Evolutionary conservation across 2,113 vertebrate genomes (phyloP).

Genomic region (Seriola dumerili): DNA sequence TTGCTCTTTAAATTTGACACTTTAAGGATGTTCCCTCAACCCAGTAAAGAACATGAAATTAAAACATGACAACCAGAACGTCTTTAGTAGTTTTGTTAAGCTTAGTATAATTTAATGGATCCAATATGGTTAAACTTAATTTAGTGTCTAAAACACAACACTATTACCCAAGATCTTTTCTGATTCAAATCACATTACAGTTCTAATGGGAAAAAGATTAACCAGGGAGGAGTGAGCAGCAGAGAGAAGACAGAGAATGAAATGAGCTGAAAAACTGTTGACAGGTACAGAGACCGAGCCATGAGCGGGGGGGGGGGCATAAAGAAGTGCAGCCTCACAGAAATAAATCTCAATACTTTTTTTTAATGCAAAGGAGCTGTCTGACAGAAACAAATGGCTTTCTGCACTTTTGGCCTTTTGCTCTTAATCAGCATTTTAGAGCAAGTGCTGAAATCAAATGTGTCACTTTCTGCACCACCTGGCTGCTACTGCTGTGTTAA

Average conservation of each 20-base stretch:
- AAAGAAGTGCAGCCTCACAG: conserved; percentile 39
- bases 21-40: neutral
- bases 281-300: conserved; percentile 40
- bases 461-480: conserved; percentile 34
- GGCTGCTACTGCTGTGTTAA: conserved; percentile 17
- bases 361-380: conserved; percentile 69
- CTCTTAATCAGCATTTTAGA: conserved; percentile 69
- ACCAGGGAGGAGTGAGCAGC: conserved; percentile 14
- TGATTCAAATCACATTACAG: conserved; percentile 15
- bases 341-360: conserved; percentile 62
- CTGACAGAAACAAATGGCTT: conserved; percentile 64
- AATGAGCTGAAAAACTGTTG: conserved; percentile 52
- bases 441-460: conserved; percentile 70
- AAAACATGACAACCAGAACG: neutral
- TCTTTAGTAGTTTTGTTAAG: neutral
- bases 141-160: conserved; percentile 1
- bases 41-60: conserved; percentile 1
- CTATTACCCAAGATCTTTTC: conserved; percentile 2
- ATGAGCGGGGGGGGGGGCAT: neutral
- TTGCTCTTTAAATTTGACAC: conserved; percentile 3
- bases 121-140: conserved; percentile 14
- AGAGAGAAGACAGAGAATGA: conserved; percentile 8
- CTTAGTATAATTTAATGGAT: neutral
- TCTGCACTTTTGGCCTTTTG: conserved; percentile 61
- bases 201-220: conserved; percentile 35